Percentiles rank a stretch among this genome's conserved stretches.
Conservation (phyloP, 2,113 vertebrate genomes). For the Macheiramphus alcinus region DNA sequence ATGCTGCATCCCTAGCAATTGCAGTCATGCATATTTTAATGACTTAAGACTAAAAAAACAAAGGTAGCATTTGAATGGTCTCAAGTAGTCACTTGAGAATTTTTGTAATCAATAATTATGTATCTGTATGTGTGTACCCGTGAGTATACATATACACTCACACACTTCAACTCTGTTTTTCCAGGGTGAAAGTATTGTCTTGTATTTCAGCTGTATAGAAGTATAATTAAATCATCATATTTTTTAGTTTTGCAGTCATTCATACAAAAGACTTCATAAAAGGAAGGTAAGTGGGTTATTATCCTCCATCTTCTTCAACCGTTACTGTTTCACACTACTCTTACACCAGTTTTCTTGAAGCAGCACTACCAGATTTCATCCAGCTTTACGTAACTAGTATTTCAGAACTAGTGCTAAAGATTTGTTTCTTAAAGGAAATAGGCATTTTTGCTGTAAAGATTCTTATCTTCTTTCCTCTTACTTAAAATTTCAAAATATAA, state of each 20-base stretch:
- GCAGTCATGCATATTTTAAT: conserved; percentile 42
- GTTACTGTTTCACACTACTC: background rate
- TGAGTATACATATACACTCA: background rate
- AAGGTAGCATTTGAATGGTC: background rate
- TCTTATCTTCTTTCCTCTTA: background rate
- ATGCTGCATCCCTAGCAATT: background rate
- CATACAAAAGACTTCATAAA: background rate
- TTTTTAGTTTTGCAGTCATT: background rate
- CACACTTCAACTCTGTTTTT: background rate
- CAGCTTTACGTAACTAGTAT: background rate
- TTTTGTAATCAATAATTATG: background rate
- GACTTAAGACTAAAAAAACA: background rate
- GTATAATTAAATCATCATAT: background rate
- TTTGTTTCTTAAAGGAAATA: background rate
- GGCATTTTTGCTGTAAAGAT: background rate
- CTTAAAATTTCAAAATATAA: background rate
- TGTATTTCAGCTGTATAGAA: background rate
- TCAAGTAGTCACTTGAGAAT: background rate
- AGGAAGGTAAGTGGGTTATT: background rate
- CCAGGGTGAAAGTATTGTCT: background rate
- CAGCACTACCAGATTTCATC: background rate
- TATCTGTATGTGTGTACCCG: background rate
- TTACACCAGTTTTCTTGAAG: background rate
- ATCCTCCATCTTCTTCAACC: background rate
- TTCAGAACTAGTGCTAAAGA: background rate